phyloP scores from a whole-genome alignment of 2,113 vertebrate species.

The Pedionomus torquatus region DNA sequence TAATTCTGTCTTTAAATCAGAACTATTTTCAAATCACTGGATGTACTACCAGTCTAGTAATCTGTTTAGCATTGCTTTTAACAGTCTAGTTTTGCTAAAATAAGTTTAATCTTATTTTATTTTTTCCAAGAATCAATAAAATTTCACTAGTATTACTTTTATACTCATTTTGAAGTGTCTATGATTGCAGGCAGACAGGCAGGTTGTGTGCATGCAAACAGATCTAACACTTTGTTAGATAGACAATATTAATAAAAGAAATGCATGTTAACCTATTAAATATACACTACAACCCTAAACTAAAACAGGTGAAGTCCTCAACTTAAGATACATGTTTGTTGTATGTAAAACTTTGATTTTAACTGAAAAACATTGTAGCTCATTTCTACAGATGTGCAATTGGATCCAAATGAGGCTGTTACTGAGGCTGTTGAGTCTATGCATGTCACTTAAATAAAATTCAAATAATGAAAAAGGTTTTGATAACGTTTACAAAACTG shows the following conservation, averaged over 20 bases:
- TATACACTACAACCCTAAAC: neutral
- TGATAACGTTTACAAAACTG: slow-evolving; percentile 56
- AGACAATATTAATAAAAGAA: slow-evolving; percentile 22
- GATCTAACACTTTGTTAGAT: slow-evolving; percentile 5
- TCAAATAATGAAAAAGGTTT: slow-evolving; percentile 40
- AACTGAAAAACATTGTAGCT: slow-evolving; percentile 33
- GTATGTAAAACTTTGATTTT: neutral
- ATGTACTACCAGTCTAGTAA: neutral
- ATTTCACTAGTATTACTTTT: neutral
- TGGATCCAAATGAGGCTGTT: slow-evolving; percentile 22
- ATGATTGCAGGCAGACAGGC: neutral
- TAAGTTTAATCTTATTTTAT: slow-evolving; percentile 1
- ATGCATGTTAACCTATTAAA: slow-evolving; percentile 4
- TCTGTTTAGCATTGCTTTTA: neutral
- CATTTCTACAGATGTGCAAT: neutral
- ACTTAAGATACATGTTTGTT: neutral
- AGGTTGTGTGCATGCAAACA: slow-evolving; percentile 6
- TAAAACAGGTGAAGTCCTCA: slow-evolving; percentile 30
- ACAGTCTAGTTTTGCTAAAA: slow-evolving; percentile 54
- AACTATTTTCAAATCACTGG: neutral
- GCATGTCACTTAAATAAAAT: slow-evolving; percentile 9
- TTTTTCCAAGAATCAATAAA: slow-evolving; percentile 45
- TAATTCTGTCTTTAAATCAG: slow-evolving; percentile 36
- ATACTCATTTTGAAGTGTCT: neutral
- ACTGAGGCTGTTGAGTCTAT: neutral